phyloP scores from a whole-genome alignment of 2,113 vertebrate species.

The Willisornis vidua region DNA sequence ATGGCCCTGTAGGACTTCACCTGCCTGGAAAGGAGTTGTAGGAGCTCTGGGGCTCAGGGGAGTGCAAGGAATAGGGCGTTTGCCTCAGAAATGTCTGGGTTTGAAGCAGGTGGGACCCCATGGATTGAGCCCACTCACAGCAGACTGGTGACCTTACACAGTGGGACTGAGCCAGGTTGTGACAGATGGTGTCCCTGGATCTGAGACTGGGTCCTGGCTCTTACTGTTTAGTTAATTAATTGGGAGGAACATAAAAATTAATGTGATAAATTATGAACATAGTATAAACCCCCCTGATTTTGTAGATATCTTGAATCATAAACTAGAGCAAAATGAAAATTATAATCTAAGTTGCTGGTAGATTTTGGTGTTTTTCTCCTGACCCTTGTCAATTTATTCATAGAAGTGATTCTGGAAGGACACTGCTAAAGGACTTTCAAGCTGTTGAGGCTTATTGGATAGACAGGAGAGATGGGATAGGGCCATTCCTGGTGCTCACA shows the following conservation, averaged over 20 bases:
- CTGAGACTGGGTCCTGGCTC: conserved; percentile 56
- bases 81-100: neutral
- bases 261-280: neutral
- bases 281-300: neutral
- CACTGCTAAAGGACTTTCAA: neutral
- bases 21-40: neutral
- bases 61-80: neutral
- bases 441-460: neutral
- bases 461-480: neutral
- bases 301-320: neutral
- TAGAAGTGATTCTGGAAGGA: neutral
- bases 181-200: conserved; percentile 59
- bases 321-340: neutral
- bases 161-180: conserved; percentile 43
- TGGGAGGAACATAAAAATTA: conserved; percentile 28
- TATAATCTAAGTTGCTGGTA: neutral
- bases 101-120: conserved; percentile 21
- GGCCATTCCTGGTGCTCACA: neutral
- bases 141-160: conserved; percentile 45
- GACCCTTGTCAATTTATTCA: neutral
- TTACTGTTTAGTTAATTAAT: conserved; percentile 47
- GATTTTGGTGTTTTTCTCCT: neutral
- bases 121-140: conserved; percentile 46
- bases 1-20: neutral
- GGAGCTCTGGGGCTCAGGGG: neutral